phyloP scores from a whole-genome alignment of 1,140 invertebrate genomes.

The Diachasmimorpha longicaudata region DNA sequence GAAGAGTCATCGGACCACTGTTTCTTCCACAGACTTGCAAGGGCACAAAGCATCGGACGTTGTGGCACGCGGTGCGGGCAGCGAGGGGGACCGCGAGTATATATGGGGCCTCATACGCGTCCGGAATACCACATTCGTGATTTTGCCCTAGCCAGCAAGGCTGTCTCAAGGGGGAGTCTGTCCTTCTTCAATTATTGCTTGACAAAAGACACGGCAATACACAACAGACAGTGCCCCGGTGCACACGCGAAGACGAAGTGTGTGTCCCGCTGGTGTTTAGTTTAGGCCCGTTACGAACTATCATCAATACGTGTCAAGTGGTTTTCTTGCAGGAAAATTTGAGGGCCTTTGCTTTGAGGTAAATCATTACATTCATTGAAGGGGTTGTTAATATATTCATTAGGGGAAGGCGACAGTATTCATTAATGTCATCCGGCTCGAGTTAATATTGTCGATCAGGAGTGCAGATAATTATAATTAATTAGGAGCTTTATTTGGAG shows the following conservation, averaged over 20 bases:
- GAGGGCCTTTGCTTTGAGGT: neutral
- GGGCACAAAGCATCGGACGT: slow-evolving; percentile 26
- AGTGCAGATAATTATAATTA: too few relatives aligned
- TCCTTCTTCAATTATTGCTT: slow-evolving; percentile 26
- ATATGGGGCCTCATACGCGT: slow-evolving; percentile 59
- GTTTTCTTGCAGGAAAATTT: neutral
- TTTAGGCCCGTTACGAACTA: neutral
- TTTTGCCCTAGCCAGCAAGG: slow-evolving; percentile 51
- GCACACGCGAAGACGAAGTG: neutral
- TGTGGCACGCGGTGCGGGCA: slow-evolving; percentile 28
- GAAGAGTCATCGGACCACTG: neutral
- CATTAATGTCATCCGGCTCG: too few relatives aligned
- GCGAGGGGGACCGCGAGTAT: slow-evolving; percentile 53
- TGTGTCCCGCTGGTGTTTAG: neutral
- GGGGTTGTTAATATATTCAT: too few relatives aligned
- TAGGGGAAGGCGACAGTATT: too few relatives aligned
- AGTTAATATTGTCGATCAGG: too few relatives aligned
- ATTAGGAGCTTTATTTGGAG: neutral
- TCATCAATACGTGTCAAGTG: neutral
- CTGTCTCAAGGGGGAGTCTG: neutral
- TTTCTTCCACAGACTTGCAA: slow-evolving; percentile 37
- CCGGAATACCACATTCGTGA: slow-evolving; percentile 61
- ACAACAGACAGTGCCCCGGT: neutral
- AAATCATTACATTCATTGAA: neutral
- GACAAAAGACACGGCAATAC: slow-evolving; percentile 16